Percentiles rank a stretch among this genome's conserved stretches.
Conservation (phyloP, 1,140 invertebrate species). For the Tetragnatha versicolor region DNA sequence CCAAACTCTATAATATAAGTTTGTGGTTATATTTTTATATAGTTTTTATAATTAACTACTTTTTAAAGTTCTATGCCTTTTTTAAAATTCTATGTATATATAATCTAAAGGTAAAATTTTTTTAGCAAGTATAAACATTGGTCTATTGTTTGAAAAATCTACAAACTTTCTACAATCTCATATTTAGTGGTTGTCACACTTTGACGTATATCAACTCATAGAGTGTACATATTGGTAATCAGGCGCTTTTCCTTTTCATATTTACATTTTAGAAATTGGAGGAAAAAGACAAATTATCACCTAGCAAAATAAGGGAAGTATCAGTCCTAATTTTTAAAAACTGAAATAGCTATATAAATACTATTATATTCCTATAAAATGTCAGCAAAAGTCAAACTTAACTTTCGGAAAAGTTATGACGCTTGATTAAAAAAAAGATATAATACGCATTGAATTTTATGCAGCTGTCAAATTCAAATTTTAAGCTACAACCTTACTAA, state of each 20-base stretch:
- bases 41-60: neutral
- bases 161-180: neutral
- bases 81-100: conserved; percentile 12
- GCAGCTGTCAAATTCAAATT: too few species aligned
- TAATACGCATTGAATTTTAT: too few species aligned
- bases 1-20: conserved; percentile 2
- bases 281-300: neutral
- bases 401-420: too few species aligned
- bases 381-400: too few species aligned
- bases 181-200: conserved; percentile 26
- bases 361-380: too few species aligned
- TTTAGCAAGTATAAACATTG: conserved; percentile 28
- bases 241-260: neutral
- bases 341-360: too few species aligned
- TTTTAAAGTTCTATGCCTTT: neutral
- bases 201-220: conserved; percentile 50
- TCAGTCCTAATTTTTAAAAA: too few species aligned
- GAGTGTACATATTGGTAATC: conserved; percentile 40
- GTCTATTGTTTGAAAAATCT: conserved; percentile 2
- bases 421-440: too few species aligned
- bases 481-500: too few species aligned
- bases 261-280: neutral
- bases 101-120: conserved; percentile 23
- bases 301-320: too few species aligned
- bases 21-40: neutral